Base-by-base conservation (phyloP, 53 echinoderm and acorn worm species). In the Paracentrotus lividus region DNA sequence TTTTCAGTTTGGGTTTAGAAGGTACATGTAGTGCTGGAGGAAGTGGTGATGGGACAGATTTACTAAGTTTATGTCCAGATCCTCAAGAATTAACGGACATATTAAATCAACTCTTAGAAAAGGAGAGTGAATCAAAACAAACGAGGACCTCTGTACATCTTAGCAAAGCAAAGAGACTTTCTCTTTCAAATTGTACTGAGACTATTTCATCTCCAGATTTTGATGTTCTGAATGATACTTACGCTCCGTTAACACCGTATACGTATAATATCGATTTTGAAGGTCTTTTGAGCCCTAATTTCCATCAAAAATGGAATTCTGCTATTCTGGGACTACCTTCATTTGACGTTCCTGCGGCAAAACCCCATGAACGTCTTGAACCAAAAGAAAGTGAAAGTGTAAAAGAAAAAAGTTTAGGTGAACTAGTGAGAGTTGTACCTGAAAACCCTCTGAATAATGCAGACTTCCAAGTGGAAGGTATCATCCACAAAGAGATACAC, bases 231-330 rank as follows among this genome's bases (percentile, higher is more conserved):
- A 44, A 81, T 81, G 81, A 81, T 47, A 47, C 47, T 18, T 81
- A 81, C 26, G 44, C 81, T 47, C 81, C 81, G 2, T 18, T 81
- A 26, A 47, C 81, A 49, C 81, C 81, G 1, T 81, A 81, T 47
- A 26, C 9, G 10, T 47, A 45, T n/a, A 81, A n/a, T 47, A 47
- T 45, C 81, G 47, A 47, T 81, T 81, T 81, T 81, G 81, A 81
- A 81, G 81, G 24, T 44, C 47, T 81, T 45, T 26, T 81, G n/a
- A 49, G 81, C 47, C 81, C 81, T 9, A 33, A 81, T 81, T 81
- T 81, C 81, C 47, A 81, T 26, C 81, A 81, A 47, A 81, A 81
- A 0, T 81, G 81, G 81, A 81, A 81, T 81, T 81, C 49, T 33
- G 3, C 9, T n/a, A 20, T 44, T 24, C 26, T 45, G 44, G 81